These are phyloP conservation scores for Aphyosemion australe DNA, from an alignment of 2,113 vertebrate genomes.

Conservation along the genomic window DNA sequence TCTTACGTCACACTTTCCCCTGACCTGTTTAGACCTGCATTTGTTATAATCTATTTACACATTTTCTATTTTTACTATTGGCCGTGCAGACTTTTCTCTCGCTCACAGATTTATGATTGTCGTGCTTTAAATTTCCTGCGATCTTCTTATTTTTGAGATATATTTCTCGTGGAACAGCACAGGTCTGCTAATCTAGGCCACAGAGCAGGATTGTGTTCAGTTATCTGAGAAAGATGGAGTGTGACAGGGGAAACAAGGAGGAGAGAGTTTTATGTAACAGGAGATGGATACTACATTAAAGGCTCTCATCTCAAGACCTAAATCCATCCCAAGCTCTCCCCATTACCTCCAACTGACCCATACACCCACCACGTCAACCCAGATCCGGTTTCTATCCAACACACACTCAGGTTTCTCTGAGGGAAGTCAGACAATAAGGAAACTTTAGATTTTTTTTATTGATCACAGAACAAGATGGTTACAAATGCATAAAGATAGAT, in stretches of 20 bases:
- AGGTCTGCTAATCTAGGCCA: conserved; percentile 28
- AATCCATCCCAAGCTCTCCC: conserved; percentile 16
- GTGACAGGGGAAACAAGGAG: conserved; percentile 18
- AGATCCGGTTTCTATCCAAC: background rate
- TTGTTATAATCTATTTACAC: too few species aligned
- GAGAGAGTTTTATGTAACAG: conserved; percentile 47
- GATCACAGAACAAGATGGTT: conserved; percentile 31
- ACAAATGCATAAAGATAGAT: too few species aligned
- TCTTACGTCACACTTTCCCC: background rate
- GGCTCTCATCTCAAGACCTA: conserved; percentile 15
- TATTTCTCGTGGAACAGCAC: background rate
- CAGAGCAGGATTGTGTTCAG: conserved; percentile 15
- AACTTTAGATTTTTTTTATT: conserved; percentile 6
- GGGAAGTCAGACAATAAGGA: conserved; percentile 6
- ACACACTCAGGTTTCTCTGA: conserved; percentile 7
- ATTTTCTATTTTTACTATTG: background rate
- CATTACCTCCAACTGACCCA: conserved; percentile 15
- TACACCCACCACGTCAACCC: conserved; percentile 11
- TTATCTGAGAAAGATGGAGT: conserved; percentile 5
- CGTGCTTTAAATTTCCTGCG: background rate
- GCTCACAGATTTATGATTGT: background rate
- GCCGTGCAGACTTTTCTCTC: background rate
- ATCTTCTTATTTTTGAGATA: background rate
- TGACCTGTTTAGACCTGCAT: background rate
- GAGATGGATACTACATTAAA: conserved; percentile 29